A percentile compares a stretch with the other conserved stretches of the same genome.
Evolutionary conservation across 2,797 vertebrate genomes (phyloP).

Genomic region (Brotula barbata): DNA sequence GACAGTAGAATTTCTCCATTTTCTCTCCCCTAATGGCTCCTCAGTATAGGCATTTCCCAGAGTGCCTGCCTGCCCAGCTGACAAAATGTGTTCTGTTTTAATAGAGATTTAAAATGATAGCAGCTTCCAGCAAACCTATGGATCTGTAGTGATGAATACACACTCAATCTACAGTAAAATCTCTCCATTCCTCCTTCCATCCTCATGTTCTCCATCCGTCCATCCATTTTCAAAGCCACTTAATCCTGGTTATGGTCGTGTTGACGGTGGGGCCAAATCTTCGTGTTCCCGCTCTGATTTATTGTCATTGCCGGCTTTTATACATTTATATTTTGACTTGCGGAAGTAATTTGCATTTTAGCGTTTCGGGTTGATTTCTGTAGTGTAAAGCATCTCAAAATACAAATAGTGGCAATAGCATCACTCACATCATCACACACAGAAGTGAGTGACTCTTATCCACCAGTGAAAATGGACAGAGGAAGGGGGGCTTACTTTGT

Average conservation of each 20-base stretch:
- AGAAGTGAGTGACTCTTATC: conserved; percentile 10
- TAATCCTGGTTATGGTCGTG: too few relatives aligned
- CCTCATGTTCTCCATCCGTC: background rate
- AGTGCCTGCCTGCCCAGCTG: conserved; percentile 60
- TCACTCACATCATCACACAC: conserved; percentile 62
- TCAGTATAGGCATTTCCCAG: conserved; percentile 63
- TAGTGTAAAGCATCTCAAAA: conserved; percentile 68
- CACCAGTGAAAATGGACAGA: conserved; percentile 22
- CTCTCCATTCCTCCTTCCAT: background rate
- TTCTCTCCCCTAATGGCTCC: conserved; percentile 70
- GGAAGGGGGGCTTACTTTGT: conserved; percentile 38
- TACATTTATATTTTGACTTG: background rate
- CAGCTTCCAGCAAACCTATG: conserved; percentile 33
- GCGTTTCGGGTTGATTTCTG: conserved; percentile 55
- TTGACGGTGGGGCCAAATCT: too few relatives aligned
- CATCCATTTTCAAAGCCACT: too few relatives aligned
- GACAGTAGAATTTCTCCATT: conserved; percentile 73
- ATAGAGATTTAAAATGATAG: conserved; percentile 50
- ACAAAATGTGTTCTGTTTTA: conserved; percentile 56
- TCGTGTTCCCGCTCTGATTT: too few relatives aligned
- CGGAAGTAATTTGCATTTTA: conserved; percentile 5
- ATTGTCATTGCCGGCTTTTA: background rate
- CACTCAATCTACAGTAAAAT: conserved; percentile 1
- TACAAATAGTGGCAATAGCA: conserved; percentile 55
- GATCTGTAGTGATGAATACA: conserved; percentile 22